Evolutionary conservation across 2,797 vertebrate species (phyloP), one percentile per base, ranked within the genome.

Genomic region (Lepus townsendii): DNA sequence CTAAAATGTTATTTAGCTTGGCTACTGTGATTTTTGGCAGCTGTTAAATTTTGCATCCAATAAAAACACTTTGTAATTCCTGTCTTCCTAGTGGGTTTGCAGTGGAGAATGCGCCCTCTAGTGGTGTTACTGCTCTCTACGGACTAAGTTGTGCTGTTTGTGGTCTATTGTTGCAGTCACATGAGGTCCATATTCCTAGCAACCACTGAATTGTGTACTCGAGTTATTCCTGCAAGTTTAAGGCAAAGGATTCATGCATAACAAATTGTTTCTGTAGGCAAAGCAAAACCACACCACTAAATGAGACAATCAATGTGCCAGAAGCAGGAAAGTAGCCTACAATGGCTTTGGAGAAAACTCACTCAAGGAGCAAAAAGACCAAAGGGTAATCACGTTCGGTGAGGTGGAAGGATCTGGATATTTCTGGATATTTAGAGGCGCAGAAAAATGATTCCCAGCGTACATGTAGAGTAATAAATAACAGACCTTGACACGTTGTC

Each of bases 311-410:
- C 95, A 93, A 93, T 95, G 78, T 84, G 30, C 14, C 83, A 93
- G 83, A 93, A 47, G 88, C 66, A 97, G 97, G 96, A 90, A 95
- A 16, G 30, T 52, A 95, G 91, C 38, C 24, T 92, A 0, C 79
- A 96, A 71, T 32, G 94, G 82, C 80, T 90, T 4, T 94, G 90
- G 93, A 93, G 95, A 95, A 96, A 96, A 54, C 19, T 90, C 20
- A 6, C 14, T 90, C 66, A 86, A 93, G 88, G 35, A 65, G 82
- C 85, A 47, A 93, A 82, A 95, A 62, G 71, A 11, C 54, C 93
- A 92, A 88, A 96, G 65, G 57, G 17, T 60, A 96, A 79, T 52
- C 92, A 0, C 54, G 38, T 65, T 78, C 86, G 88, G 38, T 65
- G 93, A 62, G 76, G 73, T 60, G 30, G 71, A 96, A 95, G 69